Evolutionary conservation across 37 sponge, comb jelly and placozoan genomes (phyloP).

Genomic region (Hormiphora californensis): DNA sequence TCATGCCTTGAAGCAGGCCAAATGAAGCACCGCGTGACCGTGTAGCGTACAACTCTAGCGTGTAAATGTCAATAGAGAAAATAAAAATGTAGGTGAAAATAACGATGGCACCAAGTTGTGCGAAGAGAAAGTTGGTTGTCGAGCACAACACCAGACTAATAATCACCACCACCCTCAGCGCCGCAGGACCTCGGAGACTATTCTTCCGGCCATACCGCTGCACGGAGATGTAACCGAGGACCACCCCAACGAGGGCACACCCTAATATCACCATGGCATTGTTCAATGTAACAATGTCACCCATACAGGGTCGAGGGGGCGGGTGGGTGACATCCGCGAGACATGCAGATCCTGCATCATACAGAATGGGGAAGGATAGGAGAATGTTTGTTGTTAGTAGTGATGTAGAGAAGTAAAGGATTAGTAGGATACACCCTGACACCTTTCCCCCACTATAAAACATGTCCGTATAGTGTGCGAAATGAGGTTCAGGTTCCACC

Average conservation of each 20-base stretch:
- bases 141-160: constrained; percentile 23
- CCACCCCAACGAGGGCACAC: neutral
- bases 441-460: constrained; percentile 49
- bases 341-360: neutral
- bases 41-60: neutral
- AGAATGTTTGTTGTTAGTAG: neutral
- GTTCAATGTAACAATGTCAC: neutral
- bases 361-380: constrained; percentile 11
- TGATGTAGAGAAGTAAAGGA: neutral
- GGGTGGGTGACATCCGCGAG: neutral
- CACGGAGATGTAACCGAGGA: constrained; percentile 17
- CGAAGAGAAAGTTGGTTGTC: neutral
- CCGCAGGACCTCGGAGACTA: constrained; percentile 38
- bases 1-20: constrained; percentile 11
- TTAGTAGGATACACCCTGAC: neutral
- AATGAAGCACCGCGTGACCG: neutral
- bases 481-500: neutral
- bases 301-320: neutral
- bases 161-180: neutral
- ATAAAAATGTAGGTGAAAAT: neutral
- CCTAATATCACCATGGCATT: neutral
- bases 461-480: constrained; percentile 24
- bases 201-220: constrained; percentile 48
- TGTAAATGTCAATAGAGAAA: constrained; percentile 11
- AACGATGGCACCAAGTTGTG: neutral